phyloP scores from a whole-genome alignment of 2,797 vertebrate species.

The Anomalospiza imberbis region DNA sequence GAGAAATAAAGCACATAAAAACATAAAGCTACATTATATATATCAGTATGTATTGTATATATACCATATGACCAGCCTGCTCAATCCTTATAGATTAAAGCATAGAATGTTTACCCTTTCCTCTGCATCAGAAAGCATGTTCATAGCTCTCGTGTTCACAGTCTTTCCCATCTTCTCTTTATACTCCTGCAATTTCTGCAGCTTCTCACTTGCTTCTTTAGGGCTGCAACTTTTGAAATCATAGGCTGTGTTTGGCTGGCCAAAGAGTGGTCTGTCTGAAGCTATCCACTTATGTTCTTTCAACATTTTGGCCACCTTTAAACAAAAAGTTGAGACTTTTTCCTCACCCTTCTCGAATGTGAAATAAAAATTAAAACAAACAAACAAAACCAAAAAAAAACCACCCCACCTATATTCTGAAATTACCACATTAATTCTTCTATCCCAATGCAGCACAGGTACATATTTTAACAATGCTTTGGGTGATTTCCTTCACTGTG shows the following conservation, averaged over 20 bases:
- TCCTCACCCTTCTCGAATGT: not conserved
- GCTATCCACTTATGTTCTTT: conserved; percentile 90
- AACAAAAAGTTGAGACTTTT: not conserved
- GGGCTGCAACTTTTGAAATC: conserved; percentile 89
- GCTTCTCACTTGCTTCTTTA: conserved; percentile 82
- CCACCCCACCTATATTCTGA: not conserved
- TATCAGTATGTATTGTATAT: not conserved
- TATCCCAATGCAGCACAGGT: not conserved
- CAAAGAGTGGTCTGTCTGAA: conserved; percentile 86
- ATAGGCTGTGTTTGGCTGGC: conserved; percentile 87
- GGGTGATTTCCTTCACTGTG: not conserved
- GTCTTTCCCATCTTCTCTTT: conserved; percentile 84
- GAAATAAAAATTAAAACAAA: not conserved
- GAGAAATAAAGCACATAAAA: not conserved
- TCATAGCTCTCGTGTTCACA: conserved; percentile 90
- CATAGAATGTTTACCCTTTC: conserved; percentile 80
- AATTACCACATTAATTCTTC: not conserved
- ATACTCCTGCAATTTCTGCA: conserved; percentile 86
- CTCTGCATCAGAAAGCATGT: conserved; percentile 88
- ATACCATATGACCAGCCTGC: not conserved
- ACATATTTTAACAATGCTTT: not conserved
- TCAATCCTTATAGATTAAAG: not conserved
- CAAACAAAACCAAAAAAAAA: not conserved
- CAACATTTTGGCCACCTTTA: conserved; percentile 87
- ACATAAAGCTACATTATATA: not conserved